phyloP scores from a whole-genome alignment of 2,888 invertebrate species.

The Caenorhabditis angaria region DNA sequence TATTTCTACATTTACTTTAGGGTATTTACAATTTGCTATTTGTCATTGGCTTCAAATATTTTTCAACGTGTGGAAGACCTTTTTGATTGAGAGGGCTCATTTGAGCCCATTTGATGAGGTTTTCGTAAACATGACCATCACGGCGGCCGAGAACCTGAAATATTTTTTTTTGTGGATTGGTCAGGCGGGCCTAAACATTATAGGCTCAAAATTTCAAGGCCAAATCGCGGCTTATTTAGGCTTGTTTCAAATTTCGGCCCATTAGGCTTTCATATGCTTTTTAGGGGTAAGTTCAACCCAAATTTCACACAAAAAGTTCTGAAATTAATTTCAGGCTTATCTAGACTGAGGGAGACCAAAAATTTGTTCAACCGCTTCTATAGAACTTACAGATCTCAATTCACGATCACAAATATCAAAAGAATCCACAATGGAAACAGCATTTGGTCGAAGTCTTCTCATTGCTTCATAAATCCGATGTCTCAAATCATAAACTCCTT shows the following conservation, averaged over 20 bases:
- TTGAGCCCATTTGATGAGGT: slow-evolving; percentile 73
- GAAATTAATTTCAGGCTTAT: too few relatives aligned
- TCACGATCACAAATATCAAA: slow-evolving; percentile 79
- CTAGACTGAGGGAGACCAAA: too few relatives aligned
- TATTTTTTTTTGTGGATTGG: not conserved
- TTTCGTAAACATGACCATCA: slow-evolving; percentile 73
- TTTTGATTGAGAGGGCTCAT: slow-evolving; percentile 54
- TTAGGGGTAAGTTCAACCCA: too few relatives aligned
- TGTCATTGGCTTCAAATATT: slow-evolving; percentile 41
- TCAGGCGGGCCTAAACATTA: too few relatives aligned
- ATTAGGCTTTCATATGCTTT: too few relatives aligned
- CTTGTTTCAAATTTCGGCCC: not conserved
- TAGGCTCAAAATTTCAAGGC: too few relatives aligned
- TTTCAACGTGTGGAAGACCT: slow-evolving; percentile 40
- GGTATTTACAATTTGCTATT: slow-evolving; percentile 27
- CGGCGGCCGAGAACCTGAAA: slow-evolving; percentile 68
- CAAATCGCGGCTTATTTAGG: not conserved
- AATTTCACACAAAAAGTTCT: too few relatives aligned
- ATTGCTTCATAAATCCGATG: slow-evolving; percentile 39
- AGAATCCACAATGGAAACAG: slow-evolving; percentile 88
- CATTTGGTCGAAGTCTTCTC: slow-evolving; percentile 81
- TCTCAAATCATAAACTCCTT: slow-evolving; percentile 31
- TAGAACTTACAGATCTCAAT: slow-evolving; percentile 69
- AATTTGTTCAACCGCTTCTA: too few relatives aligned
- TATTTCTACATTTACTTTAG: not conserved